Base-by-base conservation (phyloP, 2,888 invertebrate genomes). In the Germaria angustata region DNA sequence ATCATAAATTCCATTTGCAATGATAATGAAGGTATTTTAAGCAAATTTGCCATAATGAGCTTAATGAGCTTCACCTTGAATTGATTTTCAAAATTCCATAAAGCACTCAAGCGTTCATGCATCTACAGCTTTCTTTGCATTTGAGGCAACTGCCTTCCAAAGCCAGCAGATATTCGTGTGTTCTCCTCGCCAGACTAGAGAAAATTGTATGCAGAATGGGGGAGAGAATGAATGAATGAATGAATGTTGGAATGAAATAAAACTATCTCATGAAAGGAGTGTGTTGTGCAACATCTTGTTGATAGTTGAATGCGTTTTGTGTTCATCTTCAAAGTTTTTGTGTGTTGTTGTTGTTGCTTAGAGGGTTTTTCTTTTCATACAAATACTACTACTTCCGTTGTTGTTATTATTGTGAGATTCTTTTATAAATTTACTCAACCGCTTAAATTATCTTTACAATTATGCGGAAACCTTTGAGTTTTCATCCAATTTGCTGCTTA, bases 391-490 rank as follows among this genome's bases (percentile, higher is more conserved):
- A 13, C 11, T 36, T 2, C 11, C 28, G 20, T 28, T 44, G 28
- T 11, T 49, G 34, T 36, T 65, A 11, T 24, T 55, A 15, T 15
- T 57, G 46, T 55, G 32, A 55, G 44, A 36, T 68, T 63, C 57
- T 82, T 79, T 71, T 82, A 51, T 39, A 76, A 71, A 79, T 71
- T 69, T 71, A 82, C 79, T 76, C 75, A 82, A 79, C 71, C 82
- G 79, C 79, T 82, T 82, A 82, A 82, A 79, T 82, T 82, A 82
- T 82, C 82, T 79, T 76, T 46, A 79, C 82, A 82, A 82, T 82
- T 82, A 82, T 79, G 82, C 79, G 82, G 82, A 82, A 82, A 72
- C 82, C 82, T 82, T 82, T 82, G 82, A 82, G 82, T 82, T 82
- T 82, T 76, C 82, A 82, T 82, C 71, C 79, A 82, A 82, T 82